phyloP scores from a whole-genome alignment of 2,797 vertebrate species.

The Hydrophis major region DNA sequence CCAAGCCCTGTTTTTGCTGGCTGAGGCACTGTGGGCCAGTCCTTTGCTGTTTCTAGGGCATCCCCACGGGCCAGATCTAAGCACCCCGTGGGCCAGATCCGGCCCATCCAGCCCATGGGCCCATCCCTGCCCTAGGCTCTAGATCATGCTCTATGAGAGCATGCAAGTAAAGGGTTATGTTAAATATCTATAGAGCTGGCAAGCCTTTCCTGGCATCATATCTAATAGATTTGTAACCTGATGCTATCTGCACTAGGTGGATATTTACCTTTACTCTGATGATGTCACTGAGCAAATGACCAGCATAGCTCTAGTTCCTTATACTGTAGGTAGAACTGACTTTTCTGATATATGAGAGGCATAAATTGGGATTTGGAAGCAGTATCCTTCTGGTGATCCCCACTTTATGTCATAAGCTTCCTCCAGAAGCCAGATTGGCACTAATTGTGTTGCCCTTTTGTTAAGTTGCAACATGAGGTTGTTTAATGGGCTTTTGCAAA shows the following conservation, averaged over 20 bases:
- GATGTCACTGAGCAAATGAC: neutral
- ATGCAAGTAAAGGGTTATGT: no score
- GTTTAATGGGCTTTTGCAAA: neutral
- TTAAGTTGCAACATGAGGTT: neutral
- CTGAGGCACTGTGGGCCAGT: no score
- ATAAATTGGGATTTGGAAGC: neutral
- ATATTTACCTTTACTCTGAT: neutral
- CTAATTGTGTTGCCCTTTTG: neutral
- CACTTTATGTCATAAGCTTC: neutral
- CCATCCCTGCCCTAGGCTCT: no score
- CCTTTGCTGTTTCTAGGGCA: no score
- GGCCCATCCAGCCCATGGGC: accelerated
- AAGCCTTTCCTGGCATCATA: neutral
- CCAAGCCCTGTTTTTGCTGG: no score
- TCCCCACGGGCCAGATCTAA: no score
- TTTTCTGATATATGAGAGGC: neutral
- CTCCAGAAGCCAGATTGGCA: neutral
- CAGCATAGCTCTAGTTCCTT: neutral
- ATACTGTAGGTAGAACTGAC: neutral
- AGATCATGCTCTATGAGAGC: no score
- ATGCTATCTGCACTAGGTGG: neutral
- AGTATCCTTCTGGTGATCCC: neutral
- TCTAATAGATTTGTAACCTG: neutral
- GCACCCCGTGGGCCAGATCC: accelerated
- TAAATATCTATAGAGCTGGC: no score